Conservation (phyloP, 2,113 vertebrate species). For the Datnioides undecimradiatus region DNA sequence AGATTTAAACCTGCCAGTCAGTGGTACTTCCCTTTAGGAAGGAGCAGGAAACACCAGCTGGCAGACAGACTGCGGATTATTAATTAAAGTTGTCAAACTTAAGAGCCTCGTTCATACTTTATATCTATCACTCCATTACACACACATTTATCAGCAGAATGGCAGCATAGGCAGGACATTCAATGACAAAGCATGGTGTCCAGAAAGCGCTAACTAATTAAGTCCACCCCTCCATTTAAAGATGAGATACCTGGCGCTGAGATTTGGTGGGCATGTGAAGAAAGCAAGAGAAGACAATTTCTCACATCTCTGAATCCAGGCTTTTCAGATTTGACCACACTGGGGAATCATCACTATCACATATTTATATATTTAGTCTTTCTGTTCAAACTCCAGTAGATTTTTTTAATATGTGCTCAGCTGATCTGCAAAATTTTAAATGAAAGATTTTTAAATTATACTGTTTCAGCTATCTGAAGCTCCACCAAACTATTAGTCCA, state of each 20-base stretch:
- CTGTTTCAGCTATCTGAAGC: slow-evolving; percentile 12
- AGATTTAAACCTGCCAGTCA: slow-evolving; percentile 49
- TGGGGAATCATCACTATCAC: neutral
- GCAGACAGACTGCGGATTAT: slow-evolving; percentile 38
- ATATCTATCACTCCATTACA: slow-evolving; percentile 28
- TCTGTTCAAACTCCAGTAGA: neutral
- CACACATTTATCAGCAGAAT: slow-evolving; percentile 39
- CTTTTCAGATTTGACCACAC: neutral
- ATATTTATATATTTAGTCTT: neutral
- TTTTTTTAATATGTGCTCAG: neutral
- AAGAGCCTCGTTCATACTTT: slow-evolving; percentile 47
- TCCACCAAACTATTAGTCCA: neutral
- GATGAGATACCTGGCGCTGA: neutral
- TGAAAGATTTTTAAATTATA: too few species aligned
- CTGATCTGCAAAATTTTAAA: neutral
- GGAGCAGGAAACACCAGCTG: slow-evolving; percentile 56
- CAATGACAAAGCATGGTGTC: slow-evolving; percentile 40
- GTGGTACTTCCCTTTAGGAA: slow-evolving; percentile 45
- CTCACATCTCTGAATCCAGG: neutral
- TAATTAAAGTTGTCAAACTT: slow-evolving; percentile 65
- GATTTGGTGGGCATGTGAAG: neutral
- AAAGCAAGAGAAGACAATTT: neutral
- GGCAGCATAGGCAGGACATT: slow-evolving; percentile 20
- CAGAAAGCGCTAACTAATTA: slow-evolving; percentile 6
- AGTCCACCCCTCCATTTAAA: slow-evolving; percentile 1